Conservation (phyloP, 2,113 vertebrate species). For the Lota lota region DNA sequence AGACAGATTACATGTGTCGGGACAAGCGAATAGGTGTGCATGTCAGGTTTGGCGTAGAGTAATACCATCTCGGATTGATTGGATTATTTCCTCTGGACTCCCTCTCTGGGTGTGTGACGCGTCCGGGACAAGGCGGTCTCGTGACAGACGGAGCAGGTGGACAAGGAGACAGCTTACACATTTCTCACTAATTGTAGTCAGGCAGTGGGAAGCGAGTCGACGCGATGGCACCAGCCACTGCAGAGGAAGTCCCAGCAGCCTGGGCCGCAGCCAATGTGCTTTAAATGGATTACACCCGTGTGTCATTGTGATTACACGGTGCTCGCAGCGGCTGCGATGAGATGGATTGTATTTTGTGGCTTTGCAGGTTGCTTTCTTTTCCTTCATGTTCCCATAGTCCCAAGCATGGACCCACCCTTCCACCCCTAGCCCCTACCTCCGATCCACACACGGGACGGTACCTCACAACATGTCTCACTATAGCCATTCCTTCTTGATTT, state of each 20-base stretch:
- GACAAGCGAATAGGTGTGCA: slow-evolving; percentile 44
- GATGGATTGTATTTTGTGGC: slow-evolving; percentile 71
- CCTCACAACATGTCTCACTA: no score
- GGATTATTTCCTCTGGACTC: slow-evolving; percentile 42
- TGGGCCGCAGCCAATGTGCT: slow-evolving; percentile 65
- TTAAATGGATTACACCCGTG: slow-evolving; percentile 76
- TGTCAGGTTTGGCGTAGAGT: slow-evolving; percentile 24
- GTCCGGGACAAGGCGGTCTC: slow-evolving; percentile 39
- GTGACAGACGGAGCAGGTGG: slow-evolving; percentile 52
- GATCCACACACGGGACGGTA: slow-evolving; percentile 23
- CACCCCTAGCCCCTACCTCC: background rate
- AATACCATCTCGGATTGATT: slow-evolving; percentile 37
- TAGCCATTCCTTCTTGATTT: no score
- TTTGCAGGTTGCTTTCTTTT: slow-evolving; percentile 48
- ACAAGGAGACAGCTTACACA: slow-evolving; percentile 30
- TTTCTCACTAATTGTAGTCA: slow-evolving; percentile 56
- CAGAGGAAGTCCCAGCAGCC: slow-evolving; percentile 60
- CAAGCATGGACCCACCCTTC: background rate
- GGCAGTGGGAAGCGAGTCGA: slow-evolving; percentile 52
- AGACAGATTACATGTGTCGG: slow-evolving; percentile 60
- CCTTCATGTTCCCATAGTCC: slow-evolving; percentile 3
- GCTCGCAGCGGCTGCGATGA: slow-evolving; percentile 59
- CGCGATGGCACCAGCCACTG: slow-evolving; percentile 36
- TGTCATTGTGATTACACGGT: slow-evolving; percentile 74
- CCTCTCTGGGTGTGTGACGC: slow-evolving; percentile 45